Evolutionary conservation across 2,888 invertebrate genomes (phyloP).

Genomic region (Drosophila lacicola): DNA sequence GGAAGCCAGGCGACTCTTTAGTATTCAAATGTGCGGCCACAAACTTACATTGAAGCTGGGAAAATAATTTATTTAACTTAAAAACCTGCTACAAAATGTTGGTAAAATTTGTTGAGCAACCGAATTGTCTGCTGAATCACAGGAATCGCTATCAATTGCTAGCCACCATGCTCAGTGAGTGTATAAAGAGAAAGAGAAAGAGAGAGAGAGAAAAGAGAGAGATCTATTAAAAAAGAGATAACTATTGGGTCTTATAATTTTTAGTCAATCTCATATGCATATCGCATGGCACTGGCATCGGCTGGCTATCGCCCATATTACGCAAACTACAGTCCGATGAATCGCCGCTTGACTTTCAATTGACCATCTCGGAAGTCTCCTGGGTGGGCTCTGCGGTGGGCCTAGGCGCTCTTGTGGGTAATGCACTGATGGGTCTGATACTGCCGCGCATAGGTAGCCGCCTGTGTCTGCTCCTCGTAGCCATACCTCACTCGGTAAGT

Average conservation of each 20-base stretch:
- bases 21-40: slow-evolving; percentile 9
- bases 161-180: slow-evolving; percentile 70
- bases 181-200: too few relatives aligned
- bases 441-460: slow-evolving; percentile 75
- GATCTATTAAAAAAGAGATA: too few relatives aligned
- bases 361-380: slow-evolving; percentile 71
- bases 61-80: too few relatives aligned
- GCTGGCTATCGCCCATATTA: slow-evolving; percentile 83
- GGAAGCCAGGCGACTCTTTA: slow-evolving; percentile 3
- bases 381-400: slow-evolving; percentile 82
- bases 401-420: slow-evolving; percentile 79
- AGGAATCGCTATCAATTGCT: slow-evolving; percentile 67
- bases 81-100: slow-evolving; percentile 37
- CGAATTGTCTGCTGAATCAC: slow-evolving; percentile 54
- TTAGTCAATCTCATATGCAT: slow-evolving; percentile 82
- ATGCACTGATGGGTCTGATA: slow-evolving; percentile 66
- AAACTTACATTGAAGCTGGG: not conserved
- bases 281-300: slow-evolving; percentile 82
- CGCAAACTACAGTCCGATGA: slow-evolving; percentile 68
- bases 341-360: slow-evolving; percentile 62
- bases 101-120: slow-evolving; percentile 25
- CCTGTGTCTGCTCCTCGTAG: slow-evolving; percentile 68
- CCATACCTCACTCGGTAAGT: slow-evolving; percentile 80
- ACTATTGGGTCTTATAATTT: not conserved
- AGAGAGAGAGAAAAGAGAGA: too few relatives aligned